Evolutionary conservation across 2,113 vertebrate genomes (phyloP).

Genomic region (Cyanoramphus novaezelandiae): DNA sequence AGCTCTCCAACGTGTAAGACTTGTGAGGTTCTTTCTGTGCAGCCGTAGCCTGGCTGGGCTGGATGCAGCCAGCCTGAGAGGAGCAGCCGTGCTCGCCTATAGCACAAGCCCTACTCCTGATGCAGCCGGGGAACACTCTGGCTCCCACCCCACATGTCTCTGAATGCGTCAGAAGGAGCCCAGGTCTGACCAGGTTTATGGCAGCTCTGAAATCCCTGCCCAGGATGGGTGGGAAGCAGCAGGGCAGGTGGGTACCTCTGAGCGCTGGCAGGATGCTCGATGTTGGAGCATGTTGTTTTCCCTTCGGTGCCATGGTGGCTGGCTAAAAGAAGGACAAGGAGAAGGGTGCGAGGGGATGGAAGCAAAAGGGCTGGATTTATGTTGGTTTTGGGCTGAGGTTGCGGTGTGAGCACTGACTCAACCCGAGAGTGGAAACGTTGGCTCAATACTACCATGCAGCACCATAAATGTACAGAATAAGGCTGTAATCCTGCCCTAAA

Average conservation of each 20-base stretch:
- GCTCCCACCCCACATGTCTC: not conserved
- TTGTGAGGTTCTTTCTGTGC: not conserved
- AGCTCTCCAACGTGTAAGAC: not conserved
- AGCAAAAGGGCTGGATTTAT: not conserved
- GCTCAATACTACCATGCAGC: not conserved
- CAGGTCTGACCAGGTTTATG: not conserved
- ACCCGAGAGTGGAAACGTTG: constrained; percentile 50
- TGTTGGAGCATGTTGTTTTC: not conserved
- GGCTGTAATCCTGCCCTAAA: not conserved
- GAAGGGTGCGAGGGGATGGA: constrained; percentile 2
- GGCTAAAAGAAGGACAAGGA: not conserved
- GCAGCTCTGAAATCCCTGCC: not conserved
- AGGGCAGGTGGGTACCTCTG: not conserved
- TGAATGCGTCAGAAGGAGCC: not conserved
- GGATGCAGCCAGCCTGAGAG: not conserved
- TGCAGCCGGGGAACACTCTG: not conserved
- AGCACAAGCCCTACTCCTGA: accelerated
- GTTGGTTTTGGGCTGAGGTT: constrained; percentile 30
- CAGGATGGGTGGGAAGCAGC: not conserved
- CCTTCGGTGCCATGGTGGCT: not conserved
- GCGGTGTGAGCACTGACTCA: not conserved
- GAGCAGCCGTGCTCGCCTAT: not conserved
- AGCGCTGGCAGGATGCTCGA: not conserved
- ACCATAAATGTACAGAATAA: constrained; percentile 18
- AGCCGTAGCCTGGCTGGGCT: not conserved